These are phyloP conservation scores for Cantharis nigra DNA, from an alignment of 2,888 invertebrate genomes.

Conservation along the genomic window DNA sequence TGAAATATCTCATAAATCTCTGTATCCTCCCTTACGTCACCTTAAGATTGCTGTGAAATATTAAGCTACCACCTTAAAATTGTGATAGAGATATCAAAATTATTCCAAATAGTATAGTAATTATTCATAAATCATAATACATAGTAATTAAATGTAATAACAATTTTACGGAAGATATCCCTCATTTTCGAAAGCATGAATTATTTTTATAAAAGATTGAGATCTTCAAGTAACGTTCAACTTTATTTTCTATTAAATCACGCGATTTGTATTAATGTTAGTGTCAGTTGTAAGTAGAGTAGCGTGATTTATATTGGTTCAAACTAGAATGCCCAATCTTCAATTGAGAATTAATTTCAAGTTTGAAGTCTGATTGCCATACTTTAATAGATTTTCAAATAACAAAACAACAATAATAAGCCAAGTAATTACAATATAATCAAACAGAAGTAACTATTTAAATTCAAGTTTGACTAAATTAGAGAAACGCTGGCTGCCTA, in stretches of 20 bases:
- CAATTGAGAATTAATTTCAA: slow-evolving; percentile 2
- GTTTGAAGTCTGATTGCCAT: background rate
- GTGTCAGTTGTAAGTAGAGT: slow-evolving; percentile 3
- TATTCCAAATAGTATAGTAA: too few species aligned
- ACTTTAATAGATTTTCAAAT: background rate
- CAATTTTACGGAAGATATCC: background rate
- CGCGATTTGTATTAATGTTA: slow-evolving; percentile 10
- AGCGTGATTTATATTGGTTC: slow-evolving; percentile 6
- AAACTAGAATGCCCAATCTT: background rate
- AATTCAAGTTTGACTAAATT: background rate
- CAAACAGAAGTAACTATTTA: background rate
- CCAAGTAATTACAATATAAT: background rate
- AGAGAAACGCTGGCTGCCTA: background rate
- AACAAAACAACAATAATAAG: background rate
- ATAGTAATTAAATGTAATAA: background rate
- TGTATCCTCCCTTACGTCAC: too few species aligned
- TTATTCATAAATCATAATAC: background rate
- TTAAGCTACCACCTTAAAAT: too few species aligned
- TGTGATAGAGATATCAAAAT: too few species aligned
- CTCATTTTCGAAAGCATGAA: background rate
- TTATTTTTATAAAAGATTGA: background rate
- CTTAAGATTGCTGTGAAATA: too few species aligned
- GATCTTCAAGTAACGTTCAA: slow-evolving; percentile 1
- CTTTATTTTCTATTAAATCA: slow-evolving; percentile 8
- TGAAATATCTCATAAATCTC: too few species aligned